Conservation (phyloP, 2,797 vertebrate genomes). For the Hypotaenidia okinawae region DNA sequence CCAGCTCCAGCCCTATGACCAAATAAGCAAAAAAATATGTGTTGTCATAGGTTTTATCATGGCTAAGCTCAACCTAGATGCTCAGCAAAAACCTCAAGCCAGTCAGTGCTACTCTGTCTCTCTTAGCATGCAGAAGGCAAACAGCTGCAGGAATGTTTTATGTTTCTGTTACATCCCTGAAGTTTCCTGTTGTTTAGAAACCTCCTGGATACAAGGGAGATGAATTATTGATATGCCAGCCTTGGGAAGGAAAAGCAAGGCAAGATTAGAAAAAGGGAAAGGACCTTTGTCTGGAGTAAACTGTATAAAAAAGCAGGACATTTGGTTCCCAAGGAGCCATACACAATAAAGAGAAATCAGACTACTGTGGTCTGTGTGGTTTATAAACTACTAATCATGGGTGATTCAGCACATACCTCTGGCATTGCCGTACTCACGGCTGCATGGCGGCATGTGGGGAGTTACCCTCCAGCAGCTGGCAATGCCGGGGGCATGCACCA, state of each 20-base stretch:
- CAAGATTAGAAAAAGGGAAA: conserved; percentile 53
- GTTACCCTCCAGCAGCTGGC: not conserved
- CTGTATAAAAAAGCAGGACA: conserved; percentile 14
- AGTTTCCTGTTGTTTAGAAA: conserved; percentile 66
- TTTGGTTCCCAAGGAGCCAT: conserved; percentile 14
- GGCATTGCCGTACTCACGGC: not conserved
- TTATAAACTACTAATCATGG: not conserved
- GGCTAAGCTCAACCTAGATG: not conserved
- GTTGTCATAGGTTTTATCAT: conserved; percentile 10
- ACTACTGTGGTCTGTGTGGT: not conserved
- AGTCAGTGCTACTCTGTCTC: rapidly evolving
- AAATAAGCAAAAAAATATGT: conserved; percentile 11
- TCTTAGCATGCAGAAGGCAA: conserved; percentile 52
- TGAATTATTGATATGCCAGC: conserved; percentile 66
- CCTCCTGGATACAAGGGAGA: conserved; percentile 54
- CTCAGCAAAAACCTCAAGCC: not conserved
- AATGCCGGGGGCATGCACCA: not conserved
- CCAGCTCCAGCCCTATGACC: not conserved
- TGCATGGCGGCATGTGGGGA: rapidly evolving
- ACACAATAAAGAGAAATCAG: conserved; percentile 20
- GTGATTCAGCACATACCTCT: not conserved
- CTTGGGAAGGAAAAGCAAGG: conserved; percentile 51
- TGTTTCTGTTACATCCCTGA: conserved; percentile 61
- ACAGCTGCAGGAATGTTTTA: conserved; percentile 15
- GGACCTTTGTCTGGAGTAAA: conserved; percentile 49